Evolutionary conservation across 2,888 invertebrate genomes (phyloP).

Genomic region (Lypha dubia): DNA sequence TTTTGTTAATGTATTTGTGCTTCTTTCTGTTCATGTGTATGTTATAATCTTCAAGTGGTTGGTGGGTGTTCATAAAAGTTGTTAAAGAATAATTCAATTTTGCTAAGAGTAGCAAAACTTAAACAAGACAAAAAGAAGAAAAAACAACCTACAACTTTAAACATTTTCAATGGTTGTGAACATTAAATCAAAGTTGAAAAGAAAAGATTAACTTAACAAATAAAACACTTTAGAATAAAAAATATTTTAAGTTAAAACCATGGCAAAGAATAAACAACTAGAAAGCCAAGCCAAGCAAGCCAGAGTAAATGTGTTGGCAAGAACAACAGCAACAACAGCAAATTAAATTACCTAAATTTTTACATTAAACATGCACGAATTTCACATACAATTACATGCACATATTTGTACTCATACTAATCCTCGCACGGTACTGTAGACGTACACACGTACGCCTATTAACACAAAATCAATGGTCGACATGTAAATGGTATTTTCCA

Average conservation of each 20-base stretch:
- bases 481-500: constrained; percentile 34
- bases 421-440: background rate
- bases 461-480: constrained; percentile 53
- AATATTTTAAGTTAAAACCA: constrained; percentile 19
- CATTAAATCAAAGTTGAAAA: constrained; percentile 47
- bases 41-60: constrained; percentile 31
- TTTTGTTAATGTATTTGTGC: background rate
- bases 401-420: background rate
- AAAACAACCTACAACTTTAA: constrained; percentile 22
- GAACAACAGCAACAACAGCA: background rate
- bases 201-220: constrained; percentile 26
- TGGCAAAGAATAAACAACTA: constrained; percentile 2
- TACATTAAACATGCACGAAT: constrained; percentile 4
- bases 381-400: constrained; percentile 3
- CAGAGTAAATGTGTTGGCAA: background rate
- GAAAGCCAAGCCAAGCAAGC: background rate
- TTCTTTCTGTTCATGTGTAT: background rate
- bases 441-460: constrained; percentile 17
- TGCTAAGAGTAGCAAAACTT: background rate
- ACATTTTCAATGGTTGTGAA: constrained; percentile 44
- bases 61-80: constrained; percentile 29
- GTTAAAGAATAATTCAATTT: constrained; percentile 48
- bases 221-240: background rate
- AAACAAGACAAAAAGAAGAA: background rate
- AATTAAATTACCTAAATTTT: constrained; percentile 22